A percentile compares a stretch with the other conserved stretches of the same genome.
phyloP scores from a whole-genome alignment of 2,113 vertebrate genomes.

The Colaptes auratus region DNA sequence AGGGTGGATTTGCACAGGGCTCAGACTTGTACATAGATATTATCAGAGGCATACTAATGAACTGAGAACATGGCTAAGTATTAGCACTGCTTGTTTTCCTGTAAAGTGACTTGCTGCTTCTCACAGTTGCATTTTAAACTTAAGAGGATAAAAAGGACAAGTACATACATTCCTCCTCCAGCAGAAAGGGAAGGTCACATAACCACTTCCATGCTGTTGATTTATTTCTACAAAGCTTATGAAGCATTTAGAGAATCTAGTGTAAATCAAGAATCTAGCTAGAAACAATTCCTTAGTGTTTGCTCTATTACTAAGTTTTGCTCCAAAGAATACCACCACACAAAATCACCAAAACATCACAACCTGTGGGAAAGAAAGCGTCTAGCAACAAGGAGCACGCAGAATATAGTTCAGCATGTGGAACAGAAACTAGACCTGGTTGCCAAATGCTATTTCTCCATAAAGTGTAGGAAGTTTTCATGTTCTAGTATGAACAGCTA shows the following conservation, averaged over 20 bases:
- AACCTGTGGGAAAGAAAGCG: background rate
- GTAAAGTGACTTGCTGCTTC: background rate
- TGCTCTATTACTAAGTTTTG: background rate
- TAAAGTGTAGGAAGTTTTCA: background rate
- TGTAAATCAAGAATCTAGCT: background rate
- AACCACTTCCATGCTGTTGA: background rate
- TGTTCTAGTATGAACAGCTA: background rate
- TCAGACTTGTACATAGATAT: background rate
- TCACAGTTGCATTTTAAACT: background rate
- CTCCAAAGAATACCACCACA: background rate
- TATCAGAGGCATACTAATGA: background rate
- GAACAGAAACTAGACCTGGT: background rate
- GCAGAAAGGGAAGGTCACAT: background rate
- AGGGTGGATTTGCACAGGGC: background rate
- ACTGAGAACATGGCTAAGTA: background rate
- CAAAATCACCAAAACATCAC: background rate
- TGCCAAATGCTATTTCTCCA: background rate
- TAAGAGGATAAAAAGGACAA: background rate
- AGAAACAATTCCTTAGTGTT: background rate
- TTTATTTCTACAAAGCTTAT: background rate
- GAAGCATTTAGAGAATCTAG: background rate
- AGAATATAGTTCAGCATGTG: background rate
- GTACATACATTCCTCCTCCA: background rate
- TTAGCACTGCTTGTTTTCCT: background rate
- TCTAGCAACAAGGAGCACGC: rapidly evolving